A percentile compares a stretch with the other conserved stretches of the same genome.
These are phyloP conservation scores for Saimiri boliviensis DNA, from an alignment of 2,113 vertebrate species.

Conservation along the genomic window DNA sequence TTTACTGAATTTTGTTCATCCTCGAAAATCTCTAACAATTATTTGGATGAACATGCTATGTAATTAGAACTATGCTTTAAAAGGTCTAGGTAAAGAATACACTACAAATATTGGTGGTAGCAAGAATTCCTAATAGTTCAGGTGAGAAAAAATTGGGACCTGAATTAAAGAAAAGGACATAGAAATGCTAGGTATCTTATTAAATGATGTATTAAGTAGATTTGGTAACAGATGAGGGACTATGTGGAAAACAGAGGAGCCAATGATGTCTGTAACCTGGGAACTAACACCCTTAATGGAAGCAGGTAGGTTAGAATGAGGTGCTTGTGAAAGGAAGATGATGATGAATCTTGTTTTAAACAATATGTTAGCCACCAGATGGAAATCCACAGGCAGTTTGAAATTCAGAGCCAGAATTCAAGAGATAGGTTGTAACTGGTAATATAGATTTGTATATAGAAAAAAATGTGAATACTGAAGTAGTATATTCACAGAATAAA, in stretches of 20 bases:
- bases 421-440: not conserved
- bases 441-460: not conserved
- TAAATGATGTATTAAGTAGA: not conserved
- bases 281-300: not conserved
- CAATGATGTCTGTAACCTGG: not conserved
- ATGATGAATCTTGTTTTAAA: not conserved
- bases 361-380: not conserved
- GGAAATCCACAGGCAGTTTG: not conserved
- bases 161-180: not conserved
- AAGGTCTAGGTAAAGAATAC: not conserved
- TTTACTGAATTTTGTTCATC: not conserved
- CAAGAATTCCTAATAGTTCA: not conserved
- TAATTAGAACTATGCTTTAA: not conserved
- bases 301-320: not conserved
- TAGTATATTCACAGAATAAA: not conserved
- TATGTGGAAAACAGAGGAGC: not conserved
- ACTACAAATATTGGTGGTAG: not conserved
- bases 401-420: conserved; percentile 4
- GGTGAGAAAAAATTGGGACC: not conserved
- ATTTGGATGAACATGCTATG: not conserved
- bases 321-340: not conserved
- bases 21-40: not conserved
- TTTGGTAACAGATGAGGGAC: not conserved
- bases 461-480: not conserved
- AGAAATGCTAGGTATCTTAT: not conserved